Base-by-base conservation (phyloP, 1,140 invertebrate genomes). In the Danaus plexippus region DNA sequence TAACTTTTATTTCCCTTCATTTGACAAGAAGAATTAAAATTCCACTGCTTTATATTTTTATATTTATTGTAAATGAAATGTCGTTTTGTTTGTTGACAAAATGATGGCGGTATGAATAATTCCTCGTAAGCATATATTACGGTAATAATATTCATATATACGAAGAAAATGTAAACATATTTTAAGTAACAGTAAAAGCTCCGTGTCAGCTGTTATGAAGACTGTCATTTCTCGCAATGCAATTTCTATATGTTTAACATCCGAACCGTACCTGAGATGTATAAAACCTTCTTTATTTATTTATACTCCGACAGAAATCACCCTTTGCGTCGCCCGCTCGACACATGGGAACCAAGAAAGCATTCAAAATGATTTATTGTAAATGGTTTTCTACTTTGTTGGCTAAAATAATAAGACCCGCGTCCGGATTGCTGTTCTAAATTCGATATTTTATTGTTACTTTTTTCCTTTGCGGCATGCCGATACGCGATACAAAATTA, bases 351-450 rank as follows among this genome's bases (percentile, higher is more conserved):
- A 86, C 80, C 79, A 72, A 84, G 80, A 83, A 82, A 77, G 77
- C 80, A 79, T 82, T 84, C 80, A 81, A 84, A 84, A 84, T 86
- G 83, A 86, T 86, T 86, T 86, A 86, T 86, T 83, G 80, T 86
- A 86, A 86, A 86, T 86, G 80, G 83, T 83, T 86, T 85, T 86
- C 83, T 84, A 86, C 83, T 81, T 86, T 86, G 83, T 86, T 83
- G 83, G 83, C 78, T 86, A 86, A 86, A 86, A 86, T 86, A 86
- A 86, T 84, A 85, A 83, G 75, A 67, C 60, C 69, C 66, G 75
- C 71, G 73, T 61, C 68, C 69, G 69, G 75, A 81, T 78, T 74
- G 74, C 75, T 73, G 77, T 80, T 86, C 81, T 85, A 85, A 82
- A 83, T 82, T 85, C 71, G 66, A 83, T 71, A 75, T 80, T 86